A percentile compares a stretch with the other conserved stretches of the same genome.
phyloP scores from a whole-genome alignment of 2,113 vertebrate species.

The Antechinus stuartii region DNA sequence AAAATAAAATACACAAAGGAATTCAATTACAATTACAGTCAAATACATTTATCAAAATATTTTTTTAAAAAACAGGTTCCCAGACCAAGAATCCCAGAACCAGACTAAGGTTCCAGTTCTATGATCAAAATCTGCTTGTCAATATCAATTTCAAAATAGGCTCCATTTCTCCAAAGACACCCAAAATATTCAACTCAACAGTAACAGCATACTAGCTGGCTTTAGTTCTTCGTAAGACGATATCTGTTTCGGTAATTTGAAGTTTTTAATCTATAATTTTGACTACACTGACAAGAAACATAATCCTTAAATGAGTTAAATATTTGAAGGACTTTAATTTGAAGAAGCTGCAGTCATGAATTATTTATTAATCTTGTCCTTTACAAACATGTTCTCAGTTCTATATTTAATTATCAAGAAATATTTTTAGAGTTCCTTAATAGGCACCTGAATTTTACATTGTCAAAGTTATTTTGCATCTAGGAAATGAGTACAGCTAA shows the following conservation, averaged over 20 bases:
- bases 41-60: not conserved
- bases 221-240: not conserved
- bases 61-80: not conserved
- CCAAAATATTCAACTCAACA: conserved; percentile 14
- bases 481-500: conserved; percentile 17
- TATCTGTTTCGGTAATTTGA: not conserved
- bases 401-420: conserved; percentile 31
- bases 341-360: not conserved
- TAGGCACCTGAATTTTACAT: conserved; percentile 8
- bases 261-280: not conserved
- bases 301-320: conserved; percentile 12
- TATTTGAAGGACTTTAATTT: conserved; percentile 3
- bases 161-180: not conserved
- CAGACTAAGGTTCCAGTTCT: not conserved
- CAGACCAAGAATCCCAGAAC: not conserved
- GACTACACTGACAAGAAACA: conserved; percentile 21
- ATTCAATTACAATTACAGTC: not conserved
- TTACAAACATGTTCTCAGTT: conserved; percentile 49
- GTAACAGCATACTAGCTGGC: not conserved
- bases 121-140: not conserved
- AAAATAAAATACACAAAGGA: not conserved
- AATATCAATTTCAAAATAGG: not conserved
- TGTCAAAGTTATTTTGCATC: conserved; percentile 50
- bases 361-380: conserved; percentile 42
- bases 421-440: conserved; percentile 39